Conservation (phyloP, 2,888 invertebrate genomes). For the Pteria penguin region DNA sequence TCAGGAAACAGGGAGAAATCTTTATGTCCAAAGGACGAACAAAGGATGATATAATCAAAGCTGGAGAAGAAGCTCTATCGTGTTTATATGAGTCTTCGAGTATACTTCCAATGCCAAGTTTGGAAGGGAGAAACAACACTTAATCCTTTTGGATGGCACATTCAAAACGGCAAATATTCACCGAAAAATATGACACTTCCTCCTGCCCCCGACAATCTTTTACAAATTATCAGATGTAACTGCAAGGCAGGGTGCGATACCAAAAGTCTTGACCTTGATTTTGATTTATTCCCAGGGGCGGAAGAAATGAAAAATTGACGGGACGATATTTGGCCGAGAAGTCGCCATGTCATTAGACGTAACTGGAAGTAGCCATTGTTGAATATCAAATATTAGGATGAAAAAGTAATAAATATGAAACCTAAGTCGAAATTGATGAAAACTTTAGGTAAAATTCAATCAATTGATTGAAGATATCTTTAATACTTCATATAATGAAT, state of each 20-base stretch:
- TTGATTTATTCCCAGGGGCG: no score
- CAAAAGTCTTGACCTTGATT: no score
- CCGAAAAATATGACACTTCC: slow-evolving; percentile 44
- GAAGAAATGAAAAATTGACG: no score
- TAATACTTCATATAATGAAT: no score
- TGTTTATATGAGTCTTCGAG: slow-evolving; percentile 44
- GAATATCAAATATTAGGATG: no score
- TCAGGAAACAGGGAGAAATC: slow-evolving; percentile 7
- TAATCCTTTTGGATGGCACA: slow-evolving; percentile 45
- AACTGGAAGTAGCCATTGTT: no score
- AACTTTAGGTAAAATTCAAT: no score
- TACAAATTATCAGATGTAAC: slow-evolving; percentile 46
- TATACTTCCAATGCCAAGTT: slow-evolving; percentile 52
- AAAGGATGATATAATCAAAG: slow-evolving; percentile 19
- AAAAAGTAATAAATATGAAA: no score
- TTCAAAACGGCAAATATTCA: neutral
- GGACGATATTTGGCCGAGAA: no score
- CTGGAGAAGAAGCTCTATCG: slow-evolving; percentile 31
- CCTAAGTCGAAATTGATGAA: no score
- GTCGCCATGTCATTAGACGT: no score
- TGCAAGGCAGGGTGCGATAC: slow-evolving; percentile 49
- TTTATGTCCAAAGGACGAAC: neutral
- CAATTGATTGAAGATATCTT: no score
- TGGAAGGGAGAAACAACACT: slow-evolving; percentile 42
- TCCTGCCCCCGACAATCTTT: slow-evolving; percentile 45